Base-by-base conservation (phyloP, 2,113 vertebrate species). In the Cnemophilus loriae region DNA sequence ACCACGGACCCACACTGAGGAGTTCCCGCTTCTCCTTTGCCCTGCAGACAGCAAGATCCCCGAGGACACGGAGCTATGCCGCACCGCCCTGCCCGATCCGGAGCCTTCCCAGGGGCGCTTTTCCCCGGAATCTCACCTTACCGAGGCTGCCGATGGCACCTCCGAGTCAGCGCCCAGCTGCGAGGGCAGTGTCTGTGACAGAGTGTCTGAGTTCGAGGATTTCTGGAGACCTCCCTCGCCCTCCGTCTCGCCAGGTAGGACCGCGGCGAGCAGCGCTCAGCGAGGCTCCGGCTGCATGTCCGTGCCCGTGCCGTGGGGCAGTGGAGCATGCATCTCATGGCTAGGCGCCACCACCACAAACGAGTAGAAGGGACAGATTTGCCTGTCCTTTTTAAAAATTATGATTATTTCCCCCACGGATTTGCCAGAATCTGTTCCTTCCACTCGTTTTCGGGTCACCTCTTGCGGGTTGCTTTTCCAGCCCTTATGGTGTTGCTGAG, bases 171-270 rank as follows among this genome's bases (percentile, higher is more conserved):
- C 98, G 5, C 98, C 98, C 81, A 99, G 99, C 98, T 97, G 97
- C 56, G 98, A 98, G 73, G 98, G 98, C 89, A 98, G 98, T 85
- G 98, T 98, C 70, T 98, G 98, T 22, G 98, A 98, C 42, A 97
- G 97, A 14, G 98, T 98, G 56, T 98, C 98, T 5, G 99, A 99
- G 50, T 98, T 98, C 27, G 99, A 99, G 90, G 99, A 99, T 93
- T 98, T 98, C 94, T 99, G 99, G 99, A 99, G 99, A 96, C 99
- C 99, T 61, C 99, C 99, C 9, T 99, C 99, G 18, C 99, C 99
- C 27, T 99, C 99, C 4, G 98, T 98, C 35, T 99, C 99, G 7
- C 99, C 99, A 92, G 99, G 99, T 99, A 96, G 74, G 90, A 83
- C 8, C 3, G n/a, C 14, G 28, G 33, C 3, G 28, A 53, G 57